These are phyloP conservation scores for Rhyacichthys aspro DNA, from an alignment of 2,797 vertebrate species.

Conservation along the genomic window DNA sequence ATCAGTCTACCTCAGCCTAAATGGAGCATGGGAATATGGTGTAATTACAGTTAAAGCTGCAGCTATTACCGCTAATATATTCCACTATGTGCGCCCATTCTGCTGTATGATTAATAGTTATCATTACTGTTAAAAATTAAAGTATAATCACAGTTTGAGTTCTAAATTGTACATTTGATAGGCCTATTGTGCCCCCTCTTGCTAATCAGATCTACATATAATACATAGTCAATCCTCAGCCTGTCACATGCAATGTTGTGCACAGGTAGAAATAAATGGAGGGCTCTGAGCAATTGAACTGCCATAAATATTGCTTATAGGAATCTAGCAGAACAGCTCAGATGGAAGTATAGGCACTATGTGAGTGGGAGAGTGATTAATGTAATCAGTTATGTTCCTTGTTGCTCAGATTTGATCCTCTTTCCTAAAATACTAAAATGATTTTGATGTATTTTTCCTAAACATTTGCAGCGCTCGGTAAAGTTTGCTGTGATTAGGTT, in stretches of 20 bases:
- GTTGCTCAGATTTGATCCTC: conserved; percentile 11
- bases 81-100: not conserved
- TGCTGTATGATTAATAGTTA: conserved; percentile 5
- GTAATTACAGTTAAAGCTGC: conserved; percentile 14
- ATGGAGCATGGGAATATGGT: not conserved
- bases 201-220: not conserved
- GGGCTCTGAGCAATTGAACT: conserved; percentile 12
- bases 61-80: conserved; percentile 2
- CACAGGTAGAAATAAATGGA: conserved; percentile 16
- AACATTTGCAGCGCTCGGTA: conserved; percentile 40
- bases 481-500: conserved; percentile 29
- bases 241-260: conserved; percentile 9
- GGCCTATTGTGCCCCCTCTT: not conserved
- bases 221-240: conserved; percentile 12
- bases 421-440: conserved; percentile 6
- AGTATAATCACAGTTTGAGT: not conserved
- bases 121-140: not conserved
- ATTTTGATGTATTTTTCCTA: conserved; percentile 18
- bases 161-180: not conserved
- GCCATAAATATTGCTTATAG: too few species aligned
- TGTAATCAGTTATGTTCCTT: conserved; percentile 9
- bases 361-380: conserved; percentile 22
- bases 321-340: not conserved
- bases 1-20: not conserved
- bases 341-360: not conserved